phyloP scores from a whole-genome alignment of 2,888 invertebrate genomes.

The Caenorhabditis sinica region DNA sequence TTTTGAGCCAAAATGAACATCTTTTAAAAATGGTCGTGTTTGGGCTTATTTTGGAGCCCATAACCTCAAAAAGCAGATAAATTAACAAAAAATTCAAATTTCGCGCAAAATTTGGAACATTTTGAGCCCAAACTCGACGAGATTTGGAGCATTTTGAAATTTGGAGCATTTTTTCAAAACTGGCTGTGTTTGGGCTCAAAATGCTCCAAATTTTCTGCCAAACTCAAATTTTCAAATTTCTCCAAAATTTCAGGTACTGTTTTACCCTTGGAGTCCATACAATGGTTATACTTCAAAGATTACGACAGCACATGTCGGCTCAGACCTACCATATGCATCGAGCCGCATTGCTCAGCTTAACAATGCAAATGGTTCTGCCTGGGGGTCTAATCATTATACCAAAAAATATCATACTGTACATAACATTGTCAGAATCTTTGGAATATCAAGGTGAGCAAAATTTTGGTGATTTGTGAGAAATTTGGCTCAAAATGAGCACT shows the following conservation, averaged over 20 bases:
- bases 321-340: slow-evolving; percentile 43
- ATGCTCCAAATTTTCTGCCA: neutral
- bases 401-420: slow-evolving; percentile 16
- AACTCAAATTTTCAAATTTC: neutral
- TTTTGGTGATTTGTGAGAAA: no score
- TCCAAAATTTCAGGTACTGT: slow-evolving; percentile 43
- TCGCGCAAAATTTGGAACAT: no score
- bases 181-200: neutral
- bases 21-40: neutral
- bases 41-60: neutral
- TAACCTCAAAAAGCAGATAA: no score
- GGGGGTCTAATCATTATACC: slow-evolving; percentile 36
- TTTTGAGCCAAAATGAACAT: neutral
- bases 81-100: no score
- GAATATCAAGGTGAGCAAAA: neutral
- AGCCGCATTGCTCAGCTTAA: slow-evolving; percentile 37
- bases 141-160: no score
- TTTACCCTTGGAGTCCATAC: slow-evolving; percentile 31
- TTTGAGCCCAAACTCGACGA: no score
- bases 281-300: slow-evolving; percentile 19
- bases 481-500: no score
- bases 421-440: neutral
- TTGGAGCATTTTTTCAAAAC: neutral
- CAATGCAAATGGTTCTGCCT: slow-evolving; percentile 39
- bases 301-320: slow-evolving; percentile 43